These are phyloP conservation scores for Lepidocyrtinus sp. DNA, from an alignment of 2,888 invertebrate species.

Conservation along the genomic window DNA sequence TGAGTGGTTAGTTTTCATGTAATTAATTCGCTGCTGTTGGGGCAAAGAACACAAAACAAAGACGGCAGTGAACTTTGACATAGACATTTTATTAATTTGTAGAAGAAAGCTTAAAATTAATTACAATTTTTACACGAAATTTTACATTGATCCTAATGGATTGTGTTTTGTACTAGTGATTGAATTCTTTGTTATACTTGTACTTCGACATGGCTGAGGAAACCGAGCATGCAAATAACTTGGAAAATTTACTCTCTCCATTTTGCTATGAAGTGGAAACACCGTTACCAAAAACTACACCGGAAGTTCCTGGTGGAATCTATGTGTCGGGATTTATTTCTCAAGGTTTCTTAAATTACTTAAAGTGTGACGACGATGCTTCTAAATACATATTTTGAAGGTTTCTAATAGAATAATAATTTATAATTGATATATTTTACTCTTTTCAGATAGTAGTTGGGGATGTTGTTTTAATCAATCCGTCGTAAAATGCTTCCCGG, in stretches of 20 bases:
- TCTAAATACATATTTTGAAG: background rate
- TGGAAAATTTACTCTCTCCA: slow-evolving; percentile 66
- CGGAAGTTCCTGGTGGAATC: slow-evolving; percentile 58
- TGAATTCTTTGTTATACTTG: too few species aligned
- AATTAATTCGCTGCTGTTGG: too few species aligned
- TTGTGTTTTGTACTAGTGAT: too few species aligned
- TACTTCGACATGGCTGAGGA: too few species aligned
- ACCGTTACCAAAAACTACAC: slow-evolving; percentile 46
- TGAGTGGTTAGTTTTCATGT: too few species aligned
- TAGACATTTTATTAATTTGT: too few species aligned
- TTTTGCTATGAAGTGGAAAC: slow-evolving; percentile 63
- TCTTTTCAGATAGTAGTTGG: slow-evolving; percentile 65
- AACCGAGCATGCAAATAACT: slow-evolving; percentile 33
- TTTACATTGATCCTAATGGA: too few species aligned
- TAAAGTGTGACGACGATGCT: background rate
- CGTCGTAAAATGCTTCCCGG: slow-evolving; percentile 65
- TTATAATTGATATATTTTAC: background rate
- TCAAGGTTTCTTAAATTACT: slow-evolving; percentile 57
- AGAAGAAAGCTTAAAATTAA: too few species aligned
- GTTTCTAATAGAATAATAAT: background rate
- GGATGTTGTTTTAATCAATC: slow-evolving; percentile 64
- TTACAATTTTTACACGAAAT: too few species aligned
- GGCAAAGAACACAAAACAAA: too few species aligned
- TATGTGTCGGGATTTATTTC: slow-evolving; percentile 62
- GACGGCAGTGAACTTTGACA: too few species aligned